Evolutionary conservation across 2,113 vertebrate genomes (phyloP).

Genomic region (Azemiops feae): DNA sequence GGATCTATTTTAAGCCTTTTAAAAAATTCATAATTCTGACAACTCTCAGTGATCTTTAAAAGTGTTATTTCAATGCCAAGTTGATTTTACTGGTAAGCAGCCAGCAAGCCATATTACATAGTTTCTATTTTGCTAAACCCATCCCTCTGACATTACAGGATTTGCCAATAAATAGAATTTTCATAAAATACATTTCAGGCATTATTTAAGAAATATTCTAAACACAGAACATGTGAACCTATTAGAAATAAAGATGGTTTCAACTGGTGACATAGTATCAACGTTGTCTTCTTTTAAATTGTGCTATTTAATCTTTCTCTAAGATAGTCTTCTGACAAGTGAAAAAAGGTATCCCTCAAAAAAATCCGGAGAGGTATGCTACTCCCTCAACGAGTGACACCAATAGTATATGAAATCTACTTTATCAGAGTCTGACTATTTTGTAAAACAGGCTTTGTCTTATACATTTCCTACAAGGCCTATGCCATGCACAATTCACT

Average conservation of each 20-base stretch:
- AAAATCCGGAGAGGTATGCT: not conserved
- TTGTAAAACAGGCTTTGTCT: slow-evolving; percentile 29
- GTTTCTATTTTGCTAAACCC: slow-evolving; percentile 51
- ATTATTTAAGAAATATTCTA: slow-evolving; percentile 40
- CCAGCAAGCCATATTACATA: slow-evolving; percentile 51
- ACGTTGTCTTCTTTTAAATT: slow-evolving; percentile 31
- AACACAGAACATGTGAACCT: fast-evolving
- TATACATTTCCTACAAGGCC: not conserved
- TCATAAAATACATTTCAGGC: slow-evolving; percentile 46
- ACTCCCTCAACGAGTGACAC: not conserved
- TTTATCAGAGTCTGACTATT: slow-evolving; percentile 19
- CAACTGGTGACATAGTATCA: slow-evolving; percentile 4
- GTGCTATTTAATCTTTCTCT: slow-evolving; percentile 22
- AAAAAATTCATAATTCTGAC: not conserved
- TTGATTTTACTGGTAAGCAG: slow-evolving; percentile 20
- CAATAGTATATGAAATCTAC: not conserved
- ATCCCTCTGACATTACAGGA: slow-evolving; percentile 48
- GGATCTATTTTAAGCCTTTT: not conserved
- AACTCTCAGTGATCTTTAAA: slow-evolving; percentile 55
- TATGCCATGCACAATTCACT: slow-evolving; percentile 8
- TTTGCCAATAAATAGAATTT: slow-evolving; percentile 50
- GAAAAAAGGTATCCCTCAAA: fast-evolving
- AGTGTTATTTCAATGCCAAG: slow-evolving; percentile 52
- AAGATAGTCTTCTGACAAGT: not conserved
- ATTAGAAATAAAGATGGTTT: not conserved